phyloP scores from a whole-genome alignment of 2,797 vertebrate species.

The Chiroxiphia lanceolata region DNA sequence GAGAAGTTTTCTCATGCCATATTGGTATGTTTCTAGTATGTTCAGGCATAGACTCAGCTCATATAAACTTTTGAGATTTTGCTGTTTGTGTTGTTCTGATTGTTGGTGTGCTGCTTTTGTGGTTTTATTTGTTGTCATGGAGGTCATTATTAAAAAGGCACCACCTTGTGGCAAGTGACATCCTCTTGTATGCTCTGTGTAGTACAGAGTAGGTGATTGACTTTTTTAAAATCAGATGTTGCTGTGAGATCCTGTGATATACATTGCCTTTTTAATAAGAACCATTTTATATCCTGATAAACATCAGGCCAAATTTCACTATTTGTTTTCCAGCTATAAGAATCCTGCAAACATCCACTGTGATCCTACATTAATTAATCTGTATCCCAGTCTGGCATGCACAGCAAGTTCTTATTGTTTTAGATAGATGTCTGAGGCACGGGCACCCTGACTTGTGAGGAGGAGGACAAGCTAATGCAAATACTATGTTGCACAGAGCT shows the following conservation, averaged over 20 bases:
- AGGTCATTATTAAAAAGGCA: neutral
- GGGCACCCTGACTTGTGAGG: neutral
- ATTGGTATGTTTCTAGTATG: neutral
- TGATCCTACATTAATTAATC: neutral
- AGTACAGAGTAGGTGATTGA: neutral
- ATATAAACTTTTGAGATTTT: neutral
- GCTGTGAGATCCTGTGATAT: neutral
- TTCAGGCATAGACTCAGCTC: neutral
- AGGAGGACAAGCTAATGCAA: neutral
- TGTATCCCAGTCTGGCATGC: neutral
- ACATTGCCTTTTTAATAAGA: neutral
- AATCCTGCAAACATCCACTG: neutral
- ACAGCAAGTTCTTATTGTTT: neutral
- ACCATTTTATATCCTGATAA: neutral
- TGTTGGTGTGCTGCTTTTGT: neutral
- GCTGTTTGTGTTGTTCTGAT: neutral
- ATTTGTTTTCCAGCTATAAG: slow-evolving; percentile 1
- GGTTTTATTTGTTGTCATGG: neutral
- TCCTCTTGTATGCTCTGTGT: neutral
- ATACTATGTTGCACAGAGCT: neutral
- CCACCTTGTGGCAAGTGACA: neutral
- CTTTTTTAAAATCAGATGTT: neutral
- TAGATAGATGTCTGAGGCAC: neutral
- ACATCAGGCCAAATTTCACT: neutral
- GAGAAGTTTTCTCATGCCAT: neutral